Evolutionary conservation across 2,113 vertebrate genomes (phyloP), one percentile per base, ranked within the genome.

Genomic region (Lagopus leucura): DNA sequence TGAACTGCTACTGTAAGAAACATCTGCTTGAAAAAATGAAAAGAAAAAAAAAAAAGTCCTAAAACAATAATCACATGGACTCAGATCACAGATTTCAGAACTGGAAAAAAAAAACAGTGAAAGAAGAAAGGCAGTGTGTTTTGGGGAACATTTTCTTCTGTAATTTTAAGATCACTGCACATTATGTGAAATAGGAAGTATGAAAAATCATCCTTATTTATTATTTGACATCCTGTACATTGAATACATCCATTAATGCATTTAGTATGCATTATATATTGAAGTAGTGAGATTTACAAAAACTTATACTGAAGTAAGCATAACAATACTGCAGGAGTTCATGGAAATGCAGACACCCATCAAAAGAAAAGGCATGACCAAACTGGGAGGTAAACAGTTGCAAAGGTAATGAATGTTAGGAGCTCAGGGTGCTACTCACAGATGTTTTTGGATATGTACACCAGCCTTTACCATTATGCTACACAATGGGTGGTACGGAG

Each of bases 21-120:
- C 14, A 63, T 61, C 32, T 85, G 9, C 55, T 54, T 22, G 11
- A 70, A 48, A 79, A 28, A 87, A 74, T 14, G 25, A 48, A 82
- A 73, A 74, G 57, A 57, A 42, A 43, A 16, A 48, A 48, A n/a
- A 66, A 84, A 32, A 48, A 2, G 1, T 1, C 50, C 36, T 78
- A 60, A 55, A 30, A 55, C 13, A 43, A 43, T 61, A 84, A 45
- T 20, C 0, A 0, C 1, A 0, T 6, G 11, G 13, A 74, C 57
- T 57, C 28, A 43, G 6, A 73, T 50, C 48, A 50, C 48, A 40
- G 11, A n/a, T n/a, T 75, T 72, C 61, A 66, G 47, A 92, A 36
- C 11, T 22, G 12, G 14, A 92, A 36, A 19, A 25, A 54, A 54
- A 54, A 54, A 54, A 17, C 9, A 17, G 15, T 17, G 27, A 54